Conservation (phyloP, 2,888 invertebrate species). For the Eristalis intricaria region DNA sequence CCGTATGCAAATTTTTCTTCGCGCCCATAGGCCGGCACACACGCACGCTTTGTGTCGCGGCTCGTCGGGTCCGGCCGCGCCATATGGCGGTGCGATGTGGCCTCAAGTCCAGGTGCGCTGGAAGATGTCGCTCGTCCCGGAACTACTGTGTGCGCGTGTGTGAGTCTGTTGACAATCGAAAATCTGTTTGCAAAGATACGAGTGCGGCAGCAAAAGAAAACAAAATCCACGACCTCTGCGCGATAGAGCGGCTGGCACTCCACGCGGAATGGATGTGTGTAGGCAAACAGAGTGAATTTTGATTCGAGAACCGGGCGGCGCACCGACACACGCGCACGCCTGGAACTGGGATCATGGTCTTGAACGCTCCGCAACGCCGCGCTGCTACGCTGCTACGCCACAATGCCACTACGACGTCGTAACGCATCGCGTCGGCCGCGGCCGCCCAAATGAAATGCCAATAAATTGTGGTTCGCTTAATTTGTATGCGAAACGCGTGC, state of each 20-base stretch:
- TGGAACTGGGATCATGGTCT: neutral
- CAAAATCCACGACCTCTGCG: neutral
- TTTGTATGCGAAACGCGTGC: slow-evolving; percentile 71
- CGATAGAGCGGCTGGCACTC: slow-evolving; percentile 10
- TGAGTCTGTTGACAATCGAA: slow-evolving; percentile 33
- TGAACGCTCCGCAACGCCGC: neutral
- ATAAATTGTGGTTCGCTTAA: slow-evolving; percentile 67
- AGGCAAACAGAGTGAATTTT: slow-evolving; percentile 46
- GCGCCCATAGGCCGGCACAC: slow-evolving; percentile 17
- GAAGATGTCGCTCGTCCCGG: slow-evolving; percentile 34
- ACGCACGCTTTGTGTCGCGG: slow-evolving; percentile 6
- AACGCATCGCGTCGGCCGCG: neutral
- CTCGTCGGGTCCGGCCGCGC: neutral
- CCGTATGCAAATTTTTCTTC: slow-evolving; percentile 58
- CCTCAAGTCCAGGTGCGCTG: slow-evolving; percentile 67
- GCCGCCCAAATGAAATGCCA: slow-evolving; percentile 62
- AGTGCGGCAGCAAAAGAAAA: neutral
- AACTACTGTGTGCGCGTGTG: slow-evolving; percentile 30
- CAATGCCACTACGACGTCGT: neutral
- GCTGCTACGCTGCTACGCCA: neutral
- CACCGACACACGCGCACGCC: neutral
- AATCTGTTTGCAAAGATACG: slow-evolving; percentile 48
- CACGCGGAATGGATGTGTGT: neutral
- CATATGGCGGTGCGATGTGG: slow-evolving; percentile 56
- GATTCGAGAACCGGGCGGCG: slow-evolving; percentile 1